A percentile compares a stretch with the other conserved stretches of the same genome.
These are phyloP conservation scores for Morone chrysops DNA, from an alignment of 2,113 vertebrate species.

Conservation along the genomic window DNA sequence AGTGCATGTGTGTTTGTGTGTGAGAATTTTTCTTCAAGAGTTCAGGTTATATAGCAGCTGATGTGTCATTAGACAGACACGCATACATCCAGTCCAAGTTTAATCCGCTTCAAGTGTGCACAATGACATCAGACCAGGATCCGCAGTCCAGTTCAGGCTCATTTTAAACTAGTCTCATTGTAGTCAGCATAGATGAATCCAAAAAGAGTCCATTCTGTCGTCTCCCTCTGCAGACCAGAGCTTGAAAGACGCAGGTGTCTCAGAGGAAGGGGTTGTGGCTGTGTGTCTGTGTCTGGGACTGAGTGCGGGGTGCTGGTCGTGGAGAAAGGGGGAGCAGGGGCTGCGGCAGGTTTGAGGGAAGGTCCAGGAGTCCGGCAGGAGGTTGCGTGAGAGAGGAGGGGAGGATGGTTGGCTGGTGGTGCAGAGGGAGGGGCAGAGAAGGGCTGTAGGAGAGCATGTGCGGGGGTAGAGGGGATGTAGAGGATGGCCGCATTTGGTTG, in stretches of 20 bases:
- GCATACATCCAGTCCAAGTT: conserved; percentile 48
- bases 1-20: conserved; percentile 45
- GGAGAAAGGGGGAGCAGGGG: conserved; percentile 88
- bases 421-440: conserved; percentile 90
- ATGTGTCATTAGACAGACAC: conserved; percentile 66
- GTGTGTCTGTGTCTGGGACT: conserved; percentile 78
- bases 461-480: conserved; percentile 85
- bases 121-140: conserved; percentile 65
- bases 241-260: conserved; percentile 26
- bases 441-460: conserved; percentile 88
- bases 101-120: conserved; percentile 51
- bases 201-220: conserved; percentile 28
- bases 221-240: conserved; percentile 25
- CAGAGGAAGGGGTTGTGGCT: conserved; percentile 85
- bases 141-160: conserved; percentile 38
- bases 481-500: conserved; percentile 93
- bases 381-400: conserved; percentile 89
- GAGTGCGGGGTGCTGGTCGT: conserved; percentile 60
- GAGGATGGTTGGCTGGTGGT: conserved; percentile 84
- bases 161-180: conserved; percentile 34
- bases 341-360: conserved; percentile 87
- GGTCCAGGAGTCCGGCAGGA: conserved; percentile 77
- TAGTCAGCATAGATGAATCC: conserved; percentile 48
- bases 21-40: conserved; percentile 60
- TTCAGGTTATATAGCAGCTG: conserved; percentile 74